phyloP scores from a whole-genome alignment of 2,888 invertebrate genomes.

The Disparrhopalites patrizii region DNA sequence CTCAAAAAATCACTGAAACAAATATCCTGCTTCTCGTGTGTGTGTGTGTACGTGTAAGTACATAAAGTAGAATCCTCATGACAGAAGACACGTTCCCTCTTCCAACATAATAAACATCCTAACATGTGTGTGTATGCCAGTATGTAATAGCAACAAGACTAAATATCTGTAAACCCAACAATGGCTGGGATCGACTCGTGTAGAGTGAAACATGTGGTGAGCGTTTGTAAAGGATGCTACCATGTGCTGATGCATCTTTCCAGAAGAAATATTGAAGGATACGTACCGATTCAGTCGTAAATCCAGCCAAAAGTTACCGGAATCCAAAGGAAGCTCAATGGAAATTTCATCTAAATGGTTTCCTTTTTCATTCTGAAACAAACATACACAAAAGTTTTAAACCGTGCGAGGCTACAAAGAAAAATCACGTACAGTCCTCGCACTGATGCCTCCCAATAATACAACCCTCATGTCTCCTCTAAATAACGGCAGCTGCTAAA shows the following conservation, averaged over 20 bases:
- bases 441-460: not conserved
- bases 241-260: no score
- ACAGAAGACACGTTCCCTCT: no score
- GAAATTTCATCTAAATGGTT: conserved; percentile 29
- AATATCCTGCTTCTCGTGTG: no score
- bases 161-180: not conserved
- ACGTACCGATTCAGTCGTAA: conserved; percentile 62
- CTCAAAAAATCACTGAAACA: no score
- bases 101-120: not conserved
- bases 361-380: conserved; percentile 17
- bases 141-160: not conserved
- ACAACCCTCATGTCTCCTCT: not conserved
- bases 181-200: not conserved
- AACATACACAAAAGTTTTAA: not conserved
- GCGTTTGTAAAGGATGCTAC: no score
- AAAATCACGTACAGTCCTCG: no score
- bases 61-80: no score
- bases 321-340: conserved; percentile 29
- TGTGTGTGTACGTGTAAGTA: no score
- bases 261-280: no score
- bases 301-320: conserved; percentile 55
- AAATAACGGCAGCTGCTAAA: no score
- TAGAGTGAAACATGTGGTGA: not conserved
- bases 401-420: not conserved
- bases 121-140: not conserved